Percentiles rank a stretch among this genome's conserved stretches.
phyloP scores from a whole-genome alignment of 1,140 invertebrate genomes.

The Apolygus lucorum region DNA sequence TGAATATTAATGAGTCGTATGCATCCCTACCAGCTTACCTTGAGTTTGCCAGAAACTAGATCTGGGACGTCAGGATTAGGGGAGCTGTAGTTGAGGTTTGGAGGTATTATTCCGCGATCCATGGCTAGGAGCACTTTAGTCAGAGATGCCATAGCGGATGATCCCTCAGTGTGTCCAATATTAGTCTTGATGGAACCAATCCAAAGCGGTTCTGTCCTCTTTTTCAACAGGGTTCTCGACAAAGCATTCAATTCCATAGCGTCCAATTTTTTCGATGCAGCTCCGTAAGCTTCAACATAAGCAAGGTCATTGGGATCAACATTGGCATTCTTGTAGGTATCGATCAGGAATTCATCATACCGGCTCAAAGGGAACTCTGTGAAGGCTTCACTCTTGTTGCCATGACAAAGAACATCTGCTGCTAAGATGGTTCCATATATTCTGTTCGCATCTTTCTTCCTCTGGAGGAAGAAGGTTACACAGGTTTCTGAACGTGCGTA shows the following conservation, averaged over 20 bases:
- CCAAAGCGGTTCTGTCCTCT: constrained; percentile 46
- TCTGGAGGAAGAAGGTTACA: constrained; percentile 50
- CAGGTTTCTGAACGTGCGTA: constrained; percentile 31
- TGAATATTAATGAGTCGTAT: too few species aligned
- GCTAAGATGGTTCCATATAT: constrained; percentile 8
- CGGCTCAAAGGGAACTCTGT: not conserved
- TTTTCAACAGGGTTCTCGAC: constrained; percentile 27
- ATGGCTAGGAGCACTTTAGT: constrained; percentile 43
- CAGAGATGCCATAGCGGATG: constrained; percentile 50
- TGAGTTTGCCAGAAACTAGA: constrained; percentile 42
- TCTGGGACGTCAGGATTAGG: constrained; percentile 46
- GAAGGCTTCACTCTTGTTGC: not conserved
- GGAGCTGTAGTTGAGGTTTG: constrained; percentile 33
- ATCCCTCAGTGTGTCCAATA: constrained; percentile 64
- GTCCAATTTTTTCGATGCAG: constrained; percentile 29
- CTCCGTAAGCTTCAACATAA: not conserved
- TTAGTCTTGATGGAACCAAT: constrained; percentile 70
- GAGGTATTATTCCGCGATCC: constrained; percentile 32
- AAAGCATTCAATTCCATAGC: constrained; percentile 31
- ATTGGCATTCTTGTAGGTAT: not conserved
- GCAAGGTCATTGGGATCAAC: not conserved
- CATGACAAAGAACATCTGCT: not conserved
- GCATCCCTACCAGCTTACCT: too few species aligned
- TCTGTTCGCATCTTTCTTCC: constrained; percentile 40
- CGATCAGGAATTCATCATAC: not conserved